Base-by-base conservation (phyloP, 2,888 invertebrate genomes). In the Lysandra bellargus region DNA sequence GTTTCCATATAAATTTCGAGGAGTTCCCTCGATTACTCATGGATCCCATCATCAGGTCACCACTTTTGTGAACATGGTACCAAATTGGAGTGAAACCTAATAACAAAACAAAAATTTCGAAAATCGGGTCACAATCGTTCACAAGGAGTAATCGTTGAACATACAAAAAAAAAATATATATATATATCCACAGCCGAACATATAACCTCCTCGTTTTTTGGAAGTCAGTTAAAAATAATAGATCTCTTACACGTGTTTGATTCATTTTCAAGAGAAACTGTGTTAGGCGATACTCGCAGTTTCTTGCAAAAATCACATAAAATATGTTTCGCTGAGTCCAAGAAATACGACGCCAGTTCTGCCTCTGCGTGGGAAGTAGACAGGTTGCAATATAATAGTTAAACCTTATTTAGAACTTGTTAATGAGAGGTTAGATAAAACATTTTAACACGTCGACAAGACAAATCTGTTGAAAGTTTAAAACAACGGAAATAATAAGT, bases 301-400 rank as follows among this genome's bases (percentile, higher is more conserved):
- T 80, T 80, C 79, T 82, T 80, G 82, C 80, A 79, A 81, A 83
- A 83, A 83, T 80, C 81, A 82, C 80, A 82, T 80, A 82, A 82
- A 82, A 81, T 82, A 80, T 83, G 82, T 86, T 86, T 85, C 84
- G 87, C 88, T 88, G 87, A 86, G 84, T 83, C 82, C 80, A 82
- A 79, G 87, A 88, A 90, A 92, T 88, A 85, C 84, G 89, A 89
- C 85, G 87, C 82, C 82, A 86, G 85, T 14, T 44, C n/a, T 33
- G 76, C 30, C 69, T 37, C 86, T 83, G 87, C 91, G 92, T 92
- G 92, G 90, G 92, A 92, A 91, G 85, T 83, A 83, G 33, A 69
- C 69, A 69, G 69, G 69, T 69, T 69, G 30, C 33, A 69, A 37
- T 69, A 69, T 69, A 33, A 69, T 37, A 69, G 69, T 69, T 4